Conservation (phyloP, 2,113 vertebrate genomes). For the Pogona vitticeps region DNA sequence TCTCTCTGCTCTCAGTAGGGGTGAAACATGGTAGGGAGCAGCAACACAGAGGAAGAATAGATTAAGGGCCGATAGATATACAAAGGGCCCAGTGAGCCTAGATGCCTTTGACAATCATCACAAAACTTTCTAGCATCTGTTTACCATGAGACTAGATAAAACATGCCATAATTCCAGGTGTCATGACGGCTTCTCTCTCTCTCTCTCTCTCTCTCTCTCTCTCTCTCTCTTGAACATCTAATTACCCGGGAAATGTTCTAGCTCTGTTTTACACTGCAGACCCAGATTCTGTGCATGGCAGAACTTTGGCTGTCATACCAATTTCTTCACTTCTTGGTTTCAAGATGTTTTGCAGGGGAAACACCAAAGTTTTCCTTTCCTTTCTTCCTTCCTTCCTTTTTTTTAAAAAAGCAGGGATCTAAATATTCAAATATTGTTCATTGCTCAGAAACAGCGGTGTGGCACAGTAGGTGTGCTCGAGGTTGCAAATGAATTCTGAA, state of each 20-base stretch:
- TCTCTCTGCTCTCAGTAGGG: background rate
- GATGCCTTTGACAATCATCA: background rate
- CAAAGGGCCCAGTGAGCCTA: background rate
- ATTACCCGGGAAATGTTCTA: background rate
- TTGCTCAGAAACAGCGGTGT: background rate
- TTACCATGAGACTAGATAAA: background rate
- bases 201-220: background rate
- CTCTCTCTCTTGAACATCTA: background rate
- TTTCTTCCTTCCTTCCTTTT: no score
- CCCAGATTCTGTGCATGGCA: background rate
- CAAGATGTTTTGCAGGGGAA: background rate
- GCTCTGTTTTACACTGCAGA: background rate
- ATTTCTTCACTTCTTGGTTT: background rate
- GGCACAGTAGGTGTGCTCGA: background rate
- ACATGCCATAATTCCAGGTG: background rate
- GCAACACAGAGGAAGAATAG: background rate
- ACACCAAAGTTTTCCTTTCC: background rate
- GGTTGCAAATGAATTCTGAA: background rate
- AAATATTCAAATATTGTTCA: constrained; percentile 8
- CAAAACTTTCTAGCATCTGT: background rate
- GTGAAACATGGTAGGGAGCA: background rate
- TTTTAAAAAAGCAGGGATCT: background rate
- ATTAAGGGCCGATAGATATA: no score
- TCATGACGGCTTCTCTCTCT: background rate
- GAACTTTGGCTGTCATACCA: background rate